Percentiles rank a stretch among this genome's conserved stretches.
phyloP scores from a whole-genome alignment of 2,113 vertebrate genomes.

The Psittacula cyanocephala region DNA sequence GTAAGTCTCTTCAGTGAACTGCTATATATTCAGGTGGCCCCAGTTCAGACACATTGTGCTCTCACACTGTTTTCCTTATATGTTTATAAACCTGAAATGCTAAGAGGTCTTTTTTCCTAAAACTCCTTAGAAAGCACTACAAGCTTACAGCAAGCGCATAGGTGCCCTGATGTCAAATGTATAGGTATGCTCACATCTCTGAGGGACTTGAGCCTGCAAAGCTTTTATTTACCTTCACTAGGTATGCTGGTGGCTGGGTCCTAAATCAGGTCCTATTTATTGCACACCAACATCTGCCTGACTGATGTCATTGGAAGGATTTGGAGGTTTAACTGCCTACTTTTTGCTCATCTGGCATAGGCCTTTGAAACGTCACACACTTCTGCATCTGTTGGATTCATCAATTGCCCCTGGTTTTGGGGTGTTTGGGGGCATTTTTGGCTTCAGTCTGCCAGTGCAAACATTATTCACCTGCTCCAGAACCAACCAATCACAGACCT shows the following conservation, averaged over 20 bases:
- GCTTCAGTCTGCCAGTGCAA: neutral
- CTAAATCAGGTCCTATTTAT: neutral
- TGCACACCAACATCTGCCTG: neutral
- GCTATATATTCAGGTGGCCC: slow-evolving; percentile 47
- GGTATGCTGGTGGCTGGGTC: neutral
- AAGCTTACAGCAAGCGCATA: neutral
- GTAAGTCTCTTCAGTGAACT: slow-evolving; percentile 18
- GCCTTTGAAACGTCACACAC: neutral
- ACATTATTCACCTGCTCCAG: neutral
- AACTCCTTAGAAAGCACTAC: neutral
- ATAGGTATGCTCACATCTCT: neutral
- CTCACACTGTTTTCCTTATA: slow-evolving; percentile 23
- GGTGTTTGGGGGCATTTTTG: neutral
- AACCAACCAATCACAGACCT: neutral
- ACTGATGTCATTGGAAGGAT: neutral
- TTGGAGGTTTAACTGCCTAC: neutral
- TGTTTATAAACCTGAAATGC: slow-evolving; percentile 55
- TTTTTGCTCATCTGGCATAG: neutral
- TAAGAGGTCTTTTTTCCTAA: slow-evolving; percentile 35
- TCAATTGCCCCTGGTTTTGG: neutral
- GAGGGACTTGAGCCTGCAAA: neutral
- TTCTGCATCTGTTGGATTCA: neutral
- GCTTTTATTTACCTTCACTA: neutral
- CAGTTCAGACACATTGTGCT: slow-evolving; percentile 43
- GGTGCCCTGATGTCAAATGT: neutral